Evolutionary conservation across 2,113 vertebrate genomes (phyloP).

Genomic region (Pelodiscus sinensis): DNA sequence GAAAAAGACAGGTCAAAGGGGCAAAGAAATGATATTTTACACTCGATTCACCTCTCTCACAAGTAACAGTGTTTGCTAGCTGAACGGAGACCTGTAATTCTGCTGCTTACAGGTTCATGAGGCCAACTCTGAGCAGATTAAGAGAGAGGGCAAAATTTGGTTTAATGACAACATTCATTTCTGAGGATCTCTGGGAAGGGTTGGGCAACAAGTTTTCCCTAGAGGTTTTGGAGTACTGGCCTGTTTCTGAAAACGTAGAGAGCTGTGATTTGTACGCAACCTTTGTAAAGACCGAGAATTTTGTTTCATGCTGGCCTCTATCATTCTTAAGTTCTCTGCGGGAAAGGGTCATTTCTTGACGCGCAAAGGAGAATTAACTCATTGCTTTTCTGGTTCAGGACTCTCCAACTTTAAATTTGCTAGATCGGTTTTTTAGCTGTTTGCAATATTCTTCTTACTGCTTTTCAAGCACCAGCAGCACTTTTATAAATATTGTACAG

Average conservation of each 20-base stretch:
- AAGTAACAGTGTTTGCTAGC: neutral
- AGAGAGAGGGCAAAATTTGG: neutral
- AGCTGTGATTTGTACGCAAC: neutral
- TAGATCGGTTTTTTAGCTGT: neutral
- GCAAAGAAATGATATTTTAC: neutral
- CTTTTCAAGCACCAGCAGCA: neutral
- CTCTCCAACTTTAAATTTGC: neutral
- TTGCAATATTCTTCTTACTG: neutral
- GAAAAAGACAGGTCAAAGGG: neutral
- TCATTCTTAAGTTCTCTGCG: neutral
- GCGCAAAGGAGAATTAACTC: neutral
- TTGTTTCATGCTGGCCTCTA: rapidly evolving
- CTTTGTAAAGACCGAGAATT: neutral
- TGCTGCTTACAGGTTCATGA: neutral
- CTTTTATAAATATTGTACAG: neutral
- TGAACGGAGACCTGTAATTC: neutral
- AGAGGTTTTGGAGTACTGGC: neutral
- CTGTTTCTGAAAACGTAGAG: neutral
- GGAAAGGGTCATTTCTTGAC: neutral
- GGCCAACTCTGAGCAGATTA: neutral
- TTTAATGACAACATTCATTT: neutral
- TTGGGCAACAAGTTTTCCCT: neutral
- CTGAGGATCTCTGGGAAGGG: neutral
- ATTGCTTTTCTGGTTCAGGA: neutral
- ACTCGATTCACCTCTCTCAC: neutral